phyloP scores from a whole-genome alignment of 2,888 invertebrate species.

The Clivina fossor region DNA sequence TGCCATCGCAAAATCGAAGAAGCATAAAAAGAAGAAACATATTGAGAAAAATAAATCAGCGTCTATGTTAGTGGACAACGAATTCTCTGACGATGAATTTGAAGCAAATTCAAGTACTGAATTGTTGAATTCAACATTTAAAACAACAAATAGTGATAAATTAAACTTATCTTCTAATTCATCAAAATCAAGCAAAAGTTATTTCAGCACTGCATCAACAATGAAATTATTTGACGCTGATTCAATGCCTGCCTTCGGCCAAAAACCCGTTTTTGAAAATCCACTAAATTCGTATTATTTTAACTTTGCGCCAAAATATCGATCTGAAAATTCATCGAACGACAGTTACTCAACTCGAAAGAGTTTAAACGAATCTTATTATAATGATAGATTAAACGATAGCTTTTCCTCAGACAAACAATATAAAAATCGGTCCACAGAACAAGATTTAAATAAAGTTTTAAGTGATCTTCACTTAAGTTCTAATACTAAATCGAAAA shows the following conservation, averaged over 20 bases:
- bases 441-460: conserved; percentile 59
- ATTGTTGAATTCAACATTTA: conserved; percentile 33
- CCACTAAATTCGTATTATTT: conserved; percentile 18
- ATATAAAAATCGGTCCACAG: conserved; percentile 41
- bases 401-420: neutral
- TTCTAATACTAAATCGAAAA: conserved; percentile 46
- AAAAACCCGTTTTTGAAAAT: conserved; percentile 26
- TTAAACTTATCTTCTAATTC: conserved; percentile 6
- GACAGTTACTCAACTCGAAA: conserved; percentile 24
- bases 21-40: neutral
- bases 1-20: conserved; percentile 12
- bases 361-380: conserved; percentile 21
- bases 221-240: conserved; percentile 19
- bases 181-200: conserved; percentile 26
- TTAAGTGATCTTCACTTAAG: conserved; percentile 59
- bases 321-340: conserved; percentile 14
- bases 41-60: neutral
- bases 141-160: conserved; percentile 13
- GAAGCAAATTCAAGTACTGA: conserved; percentile 1
- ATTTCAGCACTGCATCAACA: conserved; percentile 4
- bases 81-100: conserved; percentile 16
- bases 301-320: conserved; percentile 19
- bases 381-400: neutral
- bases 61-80: neutral
- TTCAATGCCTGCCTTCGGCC: conserved; percentile 30